Conservation (phyloP, 2,888 invertebrate species). For the Acrobasis consociella region DNA sequence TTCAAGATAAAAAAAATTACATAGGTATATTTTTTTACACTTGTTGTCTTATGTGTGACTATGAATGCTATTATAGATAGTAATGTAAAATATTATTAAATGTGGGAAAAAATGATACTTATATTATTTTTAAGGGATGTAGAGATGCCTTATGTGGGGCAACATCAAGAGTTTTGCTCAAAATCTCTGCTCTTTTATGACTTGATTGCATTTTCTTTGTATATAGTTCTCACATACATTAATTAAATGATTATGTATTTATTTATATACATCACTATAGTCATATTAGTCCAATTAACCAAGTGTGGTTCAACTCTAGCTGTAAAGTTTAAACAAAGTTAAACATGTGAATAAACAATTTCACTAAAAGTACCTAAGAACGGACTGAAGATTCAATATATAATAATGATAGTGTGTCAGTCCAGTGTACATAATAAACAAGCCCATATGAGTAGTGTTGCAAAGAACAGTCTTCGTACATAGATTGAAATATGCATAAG, state of each 20-base stretch:
- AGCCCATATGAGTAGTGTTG: constrained; percentile 1
- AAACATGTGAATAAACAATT: constrained; percentile 45
- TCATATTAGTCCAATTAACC: constrained; percentile 45
- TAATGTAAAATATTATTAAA: too few species aligned
- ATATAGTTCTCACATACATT: neutral
- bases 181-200: neutral
- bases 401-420: constrained; percentile 33
- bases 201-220: neutral
- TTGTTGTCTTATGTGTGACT: too few species aligned
- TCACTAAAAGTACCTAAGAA: constrained; percentile 51
- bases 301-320: constrained; percentile 57
- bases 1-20: neutral
- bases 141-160: neutral
- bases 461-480: neutral
- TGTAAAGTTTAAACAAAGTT: constrained; percentile 19
- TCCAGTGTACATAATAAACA: constrained; percentile 25
- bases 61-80: too few species aligned
- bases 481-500: neutral
- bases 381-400: constrained; percentile 53
- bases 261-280: neutral
- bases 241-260: neutral
- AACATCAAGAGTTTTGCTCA: neutral
- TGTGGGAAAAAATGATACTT: neutral
- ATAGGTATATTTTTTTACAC: neutral
- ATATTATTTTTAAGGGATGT: neutral